Evolutionary conservation across 2,888 invertebrate genomes (phyloP).

Genomic region (Meghimatium bilineatum): DNA sequence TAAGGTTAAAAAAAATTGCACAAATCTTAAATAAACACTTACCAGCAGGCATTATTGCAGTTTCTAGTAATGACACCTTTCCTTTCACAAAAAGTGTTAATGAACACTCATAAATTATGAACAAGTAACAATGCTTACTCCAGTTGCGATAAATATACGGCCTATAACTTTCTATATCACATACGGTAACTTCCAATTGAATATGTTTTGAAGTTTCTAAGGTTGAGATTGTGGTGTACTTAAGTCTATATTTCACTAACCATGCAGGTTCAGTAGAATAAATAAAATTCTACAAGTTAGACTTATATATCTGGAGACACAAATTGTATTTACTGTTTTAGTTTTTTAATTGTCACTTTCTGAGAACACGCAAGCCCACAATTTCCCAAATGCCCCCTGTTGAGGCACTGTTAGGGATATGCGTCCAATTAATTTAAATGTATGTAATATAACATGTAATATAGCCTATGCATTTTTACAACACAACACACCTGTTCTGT

Average conservation of each 20-base stretch:
- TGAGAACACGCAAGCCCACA: constrained; percentile 23
- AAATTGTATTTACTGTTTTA: neutral
- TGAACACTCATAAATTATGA: neutral
- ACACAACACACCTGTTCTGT: too few species aligned
- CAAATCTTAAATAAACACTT: too few species aligned
- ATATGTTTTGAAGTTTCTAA: too few species aligned
- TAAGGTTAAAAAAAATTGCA: too few species aligned
- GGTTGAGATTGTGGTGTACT: too few species aligned
- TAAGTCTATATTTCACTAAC: too few species aligned
- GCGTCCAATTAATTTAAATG: too few species aligned
- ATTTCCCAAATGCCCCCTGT: neutral
- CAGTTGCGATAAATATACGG: neutral
- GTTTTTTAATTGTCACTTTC: constrained; percentile 6
- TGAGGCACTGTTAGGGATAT: constrained; percentile 14
- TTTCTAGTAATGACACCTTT: neutral
- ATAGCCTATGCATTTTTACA: too few species aligned
- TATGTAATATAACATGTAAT: too few species aligned
- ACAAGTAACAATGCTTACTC: too few species aligned
- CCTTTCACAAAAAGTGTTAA: neutral
- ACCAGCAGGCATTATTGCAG: constrained; percentile 1
- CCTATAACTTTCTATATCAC: too few species aligned
- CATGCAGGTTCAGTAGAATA: neutral
- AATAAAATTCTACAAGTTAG: neutral
- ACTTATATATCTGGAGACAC: neutral
- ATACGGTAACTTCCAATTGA: too few species aligned